phyloP scores from a whole-genome alignment of 2,888 invertebrate genomes.

The Dichetophora obliterata region DNA sequence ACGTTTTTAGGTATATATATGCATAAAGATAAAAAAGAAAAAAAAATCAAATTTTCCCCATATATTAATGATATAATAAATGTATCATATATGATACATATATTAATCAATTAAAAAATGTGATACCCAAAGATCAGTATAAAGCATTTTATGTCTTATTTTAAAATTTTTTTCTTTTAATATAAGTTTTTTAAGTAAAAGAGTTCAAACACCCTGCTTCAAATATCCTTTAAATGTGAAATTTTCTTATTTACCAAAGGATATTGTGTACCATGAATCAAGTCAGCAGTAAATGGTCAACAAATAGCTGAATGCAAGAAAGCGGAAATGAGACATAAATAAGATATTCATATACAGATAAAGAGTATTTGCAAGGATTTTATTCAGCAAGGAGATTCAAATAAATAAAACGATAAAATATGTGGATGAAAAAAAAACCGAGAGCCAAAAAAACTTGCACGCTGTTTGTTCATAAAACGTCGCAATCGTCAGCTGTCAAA shows the following conservation, averaged over 20 bases:
- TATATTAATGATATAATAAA: too few species aligned
- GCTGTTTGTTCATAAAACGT: slow-evolving; percentile 7
- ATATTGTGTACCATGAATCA: slow-evolving; percentile 63
- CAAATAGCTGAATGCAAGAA: slow-evolving; percentile 6
- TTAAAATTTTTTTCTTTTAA: too few species aligned
- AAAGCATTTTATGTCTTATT: too few species aligned
- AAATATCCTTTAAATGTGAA: neutral
- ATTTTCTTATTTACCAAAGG: slow-evolving; percentile 51
- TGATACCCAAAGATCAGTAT: too few species aligned
- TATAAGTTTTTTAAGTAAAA: too few species aligned
- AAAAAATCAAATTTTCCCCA: too few species aligned
- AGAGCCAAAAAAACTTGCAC: slow-evolving; percentile 9
- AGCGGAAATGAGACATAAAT: slow-evolving; percentile 28
- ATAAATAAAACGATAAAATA: slow-evolving; percentile 23
- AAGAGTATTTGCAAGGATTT: neutral
- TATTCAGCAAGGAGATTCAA: neutral
- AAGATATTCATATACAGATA: slow-evolving; percentile 5
- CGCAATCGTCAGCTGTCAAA: slow-evolving; percentile 16
- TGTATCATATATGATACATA: too few species aligned
- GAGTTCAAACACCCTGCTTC: too few species aligned
- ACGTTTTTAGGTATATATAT: too few species aligned
- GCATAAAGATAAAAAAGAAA: too few species aligned
- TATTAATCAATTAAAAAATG: too few species aligned
- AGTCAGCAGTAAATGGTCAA: slow-evolving; percentile 49
- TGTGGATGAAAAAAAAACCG: neutral